Conservation (phyloP, 2,888 invertebrate genomes). For the Ecliptopera silaceata region DNA sequence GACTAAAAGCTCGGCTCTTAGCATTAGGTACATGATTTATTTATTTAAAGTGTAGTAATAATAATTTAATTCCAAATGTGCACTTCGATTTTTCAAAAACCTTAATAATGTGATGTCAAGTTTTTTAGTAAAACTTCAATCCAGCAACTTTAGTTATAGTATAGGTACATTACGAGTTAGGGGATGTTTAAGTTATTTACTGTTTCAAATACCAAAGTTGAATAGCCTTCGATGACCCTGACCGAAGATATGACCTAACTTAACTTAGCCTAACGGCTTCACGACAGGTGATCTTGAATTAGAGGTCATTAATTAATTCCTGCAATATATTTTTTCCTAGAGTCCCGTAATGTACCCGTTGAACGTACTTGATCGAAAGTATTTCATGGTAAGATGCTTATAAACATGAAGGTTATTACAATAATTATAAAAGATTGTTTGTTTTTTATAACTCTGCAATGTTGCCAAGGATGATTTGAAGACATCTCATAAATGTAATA, state of each 20-base stretch:
- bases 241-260: no score
- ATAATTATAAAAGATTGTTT: neutral
- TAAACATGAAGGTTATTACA: neutral
- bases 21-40: constrained; percentile 45
- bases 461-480: neutral
- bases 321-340: no score
- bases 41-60: constrained; percentile 43
- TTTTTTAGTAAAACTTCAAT: neutral
- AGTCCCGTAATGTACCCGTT: neutral
- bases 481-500: neutral
- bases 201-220: no score
- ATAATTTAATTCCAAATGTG: constrained; percentile 49
- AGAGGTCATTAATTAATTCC: no score
- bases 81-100: constrained; percentile 43
- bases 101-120: constrained; percentile 1
- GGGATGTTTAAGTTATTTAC: no score
- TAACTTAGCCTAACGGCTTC: no score
- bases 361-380: neutral
- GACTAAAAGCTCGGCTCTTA: constrained; percentile 60
- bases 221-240: no score
- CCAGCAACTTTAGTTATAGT: no score
- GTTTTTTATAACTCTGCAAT: neutral
- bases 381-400: neutral
- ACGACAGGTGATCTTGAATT: no score
- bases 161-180: no score